Percentiles rank a stretch among this genome's conserved stretches.
Evolutionary conservation across 2,888 invertebrate genomes (phyloP).

Genomic region (Scaptomyza tumidula): DNA sequence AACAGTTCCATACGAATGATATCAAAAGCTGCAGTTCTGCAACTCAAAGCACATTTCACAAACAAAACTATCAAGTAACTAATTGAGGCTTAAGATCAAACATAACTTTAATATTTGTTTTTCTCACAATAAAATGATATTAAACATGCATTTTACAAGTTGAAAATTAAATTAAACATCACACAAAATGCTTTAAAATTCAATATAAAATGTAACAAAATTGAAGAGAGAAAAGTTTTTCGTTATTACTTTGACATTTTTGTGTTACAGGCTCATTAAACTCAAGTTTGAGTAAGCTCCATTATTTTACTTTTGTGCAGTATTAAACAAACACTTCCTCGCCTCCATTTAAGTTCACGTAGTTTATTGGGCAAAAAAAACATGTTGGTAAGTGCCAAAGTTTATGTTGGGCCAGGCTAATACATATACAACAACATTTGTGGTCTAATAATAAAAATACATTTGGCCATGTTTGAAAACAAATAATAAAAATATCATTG

Average conservation of each 20-base stretch:
- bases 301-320: background rate
- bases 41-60: background rate
- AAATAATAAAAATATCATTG: conserved; percentile 46
- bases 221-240: background rate
- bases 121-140: background rate
- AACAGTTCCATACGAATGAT: background rate
- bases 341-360: background rate
- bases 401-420: conserved; percentile 22
- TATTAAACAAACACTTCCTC: conserved; percentile 15
- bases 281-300: conserved; percentile 13
- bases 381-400: conserved; percentile 41
- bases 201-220: no score
- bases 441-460: conserved; percentile 45
- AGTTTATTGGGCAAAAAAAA: conserved; percentile 24
- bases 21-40: background rate
- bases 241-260: conserved; percentile 7
- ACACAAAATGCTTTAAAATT: background rate
- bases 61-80: no score
- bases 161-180: background rate
- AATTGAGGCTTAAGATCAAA: conserved; percentile 5
- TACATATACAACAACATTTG: conserved; percentile 29
- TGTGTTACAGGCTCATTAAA: conserved; percentile 5
- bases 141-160: background rate
- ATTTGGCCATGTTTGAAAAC: conserved; percentile 31
- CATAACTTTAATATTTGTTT: background rate